phyloP scores from a whole-genome alignment of 2,797 vertebrate species.

The Macroramphosus scolopax region DNA sequence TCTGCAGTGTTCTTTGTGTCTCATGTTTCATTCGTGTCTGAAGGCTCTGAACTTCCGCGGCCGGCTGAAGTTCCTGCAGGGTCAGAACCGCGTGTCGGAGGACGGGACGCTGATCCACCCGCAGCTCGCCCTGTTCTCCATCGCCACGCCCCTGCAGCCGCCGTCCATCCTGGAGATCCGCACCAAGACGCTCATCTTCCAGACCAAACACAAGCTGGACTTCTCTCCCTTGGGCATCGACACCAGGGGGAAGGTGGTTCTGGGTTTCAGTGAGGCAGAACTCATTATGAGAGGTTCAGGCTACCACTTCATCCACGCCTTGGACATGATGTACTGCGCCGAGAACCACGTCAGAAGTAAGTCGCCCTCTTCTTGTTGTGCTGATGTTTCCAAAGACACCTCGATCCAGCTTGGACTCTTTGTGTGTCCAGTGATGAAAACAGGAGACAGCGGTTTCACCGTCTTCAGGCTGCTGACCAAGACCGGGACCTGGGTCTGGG shows the following conservation, averaged over 20 bases:
- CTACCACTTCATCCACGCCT: constrained; percentile 80
- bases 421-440: constrained; percentile 78
- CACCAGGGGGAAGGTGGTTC: constrained; percentile 67
- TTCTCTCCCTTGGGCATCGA: constrained; percentile 82
- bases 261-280: constrained; percentile 78
- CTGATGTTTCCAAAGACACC: not conserved
- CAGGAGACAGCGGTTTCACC: constrained; percentile 77
- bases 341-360: constrained; percentile 78
- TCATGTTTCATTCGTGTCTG: not conserved
- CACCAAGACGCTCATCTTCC: constrained; percentile 81
- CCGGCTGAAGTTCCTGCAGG: constrained; percentile 77
- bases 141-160: constrained; percentile 77
- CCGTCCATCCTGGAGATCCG: constrained; percentile 82
- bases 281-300: constrained; percentile 73
- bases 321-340: constrained; percentile 83
- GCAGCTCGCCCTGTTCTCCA: constrained; percentile 79
- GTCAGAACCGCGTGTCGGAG: constrained; percentile 65
- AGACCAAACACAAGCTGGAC: constrained; percentile 87
- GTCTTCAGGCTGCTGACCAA: constrained; percentile 79
- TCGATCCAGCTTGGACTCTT: too few relatives aligned
- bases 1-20: too few relatives aligned
- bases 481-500: constrained; percentile 74
- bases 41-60: constrained; percentile 82
- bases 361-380: constrained; percentile 17
- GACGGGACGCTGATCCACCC: constrained; percentile 62